Evolutionary conservation across 2,888 invertebrate species (phyloP), one percentile per base, ranked within the genome.

Genomic region (Harmothoe impar): DNA sequence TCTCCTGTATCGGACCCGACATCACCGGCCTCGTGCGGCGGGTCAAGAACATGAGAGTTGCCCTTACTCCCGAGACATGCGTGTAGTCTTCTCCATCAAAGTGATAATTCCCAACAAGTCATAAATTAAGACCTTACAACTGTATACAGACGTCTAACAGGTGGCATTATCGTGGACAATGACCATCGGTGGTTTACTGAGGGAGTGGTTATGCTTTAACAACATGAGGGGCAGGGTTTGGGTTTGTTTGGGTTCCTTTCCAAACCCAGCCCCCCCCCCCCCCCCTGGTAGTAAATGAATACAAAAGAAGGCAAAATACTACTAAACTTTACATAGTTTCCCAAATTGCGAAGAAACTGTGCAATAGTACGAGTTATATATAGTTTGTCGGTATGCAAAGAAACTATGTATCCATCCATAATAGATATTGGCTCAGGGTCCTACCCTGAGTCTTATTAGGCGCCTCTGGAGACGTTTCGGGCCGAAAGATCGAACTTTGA

Each of bases 11-110:
- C 92, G 91, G 91, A 17, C 91, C 94, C 0, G 94, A 95, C 90
- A 93, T 95, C 43, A 93, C 94, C 15, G 93, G 93, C 25, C 92
- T 95, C 51, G 94, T 95, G 54, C 92, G 94, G 23, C 91, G 94
- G 85, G 94, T 95, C 81, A 94, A 94, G 93, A 94, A 94, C 91
- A 94, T 94, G 92, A 93, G 94, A 92, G 93, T 95, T 62, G 94
- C 94, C n/a, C 93, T 94, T 92, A 94, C 94, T 20, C 94, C 94
- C n/a, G 94, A 94, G 91, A 94, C 94, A 77, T 94, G 94, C 90
- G 94, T 94, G 93, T 72, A 86, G 56, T 51, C 0, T 15, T 7
- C 20, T 62, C n/a, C 3, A 62, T 62, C n/a, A 62, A n/a, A 20
- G 62, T 62, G 20, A n/a, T 62, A 62, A n/a, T 62, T 15, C 1